Conservation (phyloP, 2,797 vertebrate genomes). For the Astyanax mexicanus region DNA sequence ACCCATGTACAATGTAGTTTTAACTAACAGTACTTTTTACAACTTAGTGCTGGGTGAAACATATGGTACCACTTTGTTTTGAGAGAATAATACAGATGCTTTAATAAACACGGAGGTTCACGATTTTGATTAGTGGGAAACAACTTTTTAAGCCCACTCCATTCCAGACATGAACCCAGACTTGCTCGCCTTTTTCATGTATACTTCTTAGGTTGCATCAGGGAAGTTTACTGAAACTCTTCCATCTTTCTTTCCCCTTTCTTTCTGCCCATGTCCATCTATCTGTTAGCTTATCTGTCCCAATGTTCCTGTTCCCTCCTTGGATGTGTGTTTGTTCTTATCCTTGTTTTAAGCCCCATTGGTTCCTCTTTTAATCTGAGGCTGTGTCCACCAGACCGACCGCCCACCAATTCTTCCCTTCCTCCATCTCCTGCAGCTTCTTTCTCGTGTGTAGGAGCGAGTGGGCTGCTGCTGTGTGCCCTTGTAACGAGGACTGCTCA, state of each 20-base stretch:
- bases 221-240: no score
- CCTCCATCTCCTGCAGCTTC: neutral
- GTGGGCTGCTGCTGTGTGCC: neutral
- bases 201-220: no score
- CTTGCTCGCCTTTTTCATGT: no score
- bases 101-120: no score
- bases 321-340: neutral
- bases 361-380: neutral
- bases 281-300: neutral
- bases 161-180: no score
- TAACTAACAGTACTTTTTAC: no score
- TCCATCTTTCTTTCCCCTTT: neutral
- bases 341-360: neutral
- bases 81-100: no score
- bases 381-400: neutral
- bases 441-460: neutral
- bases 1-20: no score
- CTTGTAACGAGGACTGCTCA: slow-evolving; percentile 12
- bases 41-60: no score
- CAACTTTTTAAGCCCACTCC: no score
- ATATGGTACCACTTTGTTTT: no score
- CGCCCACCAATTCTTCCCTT: neutral
- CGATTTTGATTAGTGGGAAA: no score
- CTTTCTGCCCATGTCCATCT: neutral
- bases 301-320: neutral